Conservation (phyloP, 92 coral and sea anemone genomes). For the Zoanthus sansibaricus region DNA sequence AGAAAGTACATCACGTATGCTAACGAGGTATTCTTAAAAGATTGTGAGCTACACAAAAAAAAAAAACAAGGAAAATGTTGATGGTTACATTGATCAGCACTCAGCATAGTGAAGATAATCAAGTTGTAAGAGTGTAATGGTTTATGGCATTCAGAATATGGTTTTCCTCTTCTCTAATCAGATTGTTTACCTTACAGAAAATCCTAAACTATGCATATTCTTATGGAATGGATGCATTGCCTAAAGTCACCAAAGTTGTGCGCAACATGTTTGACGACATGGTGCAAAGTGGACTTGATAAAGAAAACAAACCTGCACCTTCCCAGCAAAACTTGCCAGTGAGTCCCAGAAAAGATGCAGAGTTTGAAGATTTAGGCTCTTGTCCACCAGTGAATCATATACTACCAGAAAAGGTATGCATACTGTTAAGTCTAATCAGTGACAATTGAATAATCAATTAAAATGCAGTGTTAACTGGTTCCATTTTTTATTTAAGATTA, state of each 20-base stretch:
- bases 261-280: conserved; percentile 82
- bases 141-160: too few species aligned
- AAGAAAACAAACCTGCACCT: conserved; percentile 30
- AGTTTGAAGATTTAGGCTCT: conserved; percentile 91
- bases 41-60: too few species aligned
- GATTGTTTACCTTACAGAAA: conserved; percentile 53
- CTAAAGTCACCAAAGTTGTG: conserved; percentile 92
- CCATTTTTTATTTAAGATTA: too few species aligned
- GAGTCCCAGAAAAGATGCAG: conserved; percentile 68
- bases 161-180: background rate
- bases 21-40: too few species aligned
- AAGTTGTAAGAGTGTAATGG: too few species aligned
- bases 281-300: conserved; percentile 65
- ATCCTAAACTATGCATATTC: conserved; percentile 90
- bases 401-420: conserved; percentile 54
- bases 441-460: too few species aligned
- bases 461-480: too few species aligned
- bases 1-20: too few species aligned
- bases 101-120: too few species aligned
- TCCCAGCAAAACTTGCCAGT: background rate
- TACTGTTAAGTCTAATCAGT: background rate
- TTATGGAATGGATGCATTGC: conserved; percentile 94
- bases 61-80: too few species aligned
- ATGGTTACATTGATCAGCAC: too few species aligned
- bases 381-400: conserved; percentile 40